Conservation (phyloP, 2,888 invertebrate species). For the Thyatira batis region DNA sequence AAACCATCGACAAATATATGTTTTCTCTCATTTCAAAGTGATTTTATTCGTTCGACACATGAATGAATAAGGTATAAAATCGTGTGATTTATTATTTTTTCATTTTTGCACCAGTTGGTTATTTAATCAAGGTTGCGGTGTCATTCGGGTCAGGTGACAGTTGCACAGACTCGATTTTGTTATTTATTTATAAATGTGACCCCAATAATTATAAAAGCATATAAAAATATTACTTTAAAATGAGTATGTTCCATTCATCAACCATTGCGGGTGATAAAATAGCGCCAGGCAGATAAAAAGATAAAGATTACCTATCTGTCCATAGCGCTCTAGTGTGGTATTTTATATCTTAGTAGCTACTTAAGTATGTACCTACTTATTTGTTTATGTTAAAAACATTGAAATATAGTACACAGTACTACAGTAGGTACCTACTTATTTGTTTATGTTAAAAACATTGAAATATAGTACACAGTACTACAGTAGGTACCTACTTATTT, state of each 20-base stretch:
- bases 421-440: no score
- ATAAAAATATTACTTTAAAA: neutral
- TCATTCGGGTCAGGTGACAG: conserved; percentile 49
- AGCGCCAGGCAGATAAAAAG: neutral
- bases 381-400: no score
- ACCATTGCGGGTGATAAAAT: neutral
- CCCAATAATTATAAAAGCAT: conserved; percentile 8
- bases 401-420: no score
- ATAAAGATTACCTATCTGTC: no score
- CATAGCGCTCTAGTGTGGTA: neutral
- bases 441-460: no score
- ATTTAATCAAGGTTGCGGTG: conserved; percentile 4
- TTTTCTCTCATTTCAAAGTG: conserved; percentile 3
- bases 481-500: no score
- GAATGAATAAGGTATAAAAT: conserved; percentile 18
- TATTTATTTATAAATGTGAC: conserved; percentile 19
- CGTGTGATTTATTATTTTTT: conserved; percentile 10
- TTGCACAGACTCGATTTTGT: conserved; percentile 31
- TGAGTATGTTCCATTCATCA: neutral
- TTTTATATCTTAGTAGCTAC: neutral
- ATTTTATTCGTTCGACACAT: neutral
- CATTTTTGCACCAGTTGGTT: conserved; percentile 16
- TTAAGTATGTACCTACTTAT: no score
- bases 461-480: no score
- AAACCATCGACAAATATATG: conserved; percentile 1